A percentile compares a stretch with the other conserved stretches of the same genome.
These are phyloP conservation scores for Eupeodes corollae DNA, from an alignment of 1,140 invertebrate genomes.

Conservation along the genomic window DNA sequence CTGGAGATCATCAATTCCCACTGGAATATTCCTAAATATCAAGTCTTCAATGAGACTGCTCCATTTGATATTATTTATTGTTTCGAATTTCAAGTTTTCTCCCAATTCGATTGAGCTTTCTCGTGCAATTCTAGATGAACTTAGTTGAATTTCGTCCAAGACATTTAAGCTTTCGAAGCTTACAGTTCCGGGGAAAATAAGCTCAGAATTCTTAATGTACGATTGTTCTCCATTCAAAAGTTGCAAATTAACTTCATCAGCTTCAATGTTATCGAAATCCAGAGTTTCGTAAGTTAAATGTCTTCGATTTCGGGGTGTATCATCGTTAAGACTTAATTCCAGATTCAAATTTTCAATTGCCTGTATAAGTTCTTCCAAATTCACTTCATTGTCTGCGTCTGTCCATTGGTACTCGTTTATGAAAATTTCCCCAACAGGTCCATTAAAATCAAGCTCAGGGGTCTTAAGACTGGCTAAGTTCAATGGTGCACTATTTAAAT, in stretches of 20 bases:
- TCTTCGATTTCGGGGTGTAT: background rate
- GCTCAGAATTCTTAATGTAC: constrained; percentile 19
- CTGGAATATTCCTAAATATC: constrained; percentile 30
- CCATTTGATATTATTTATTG: constrained; percentile 33
- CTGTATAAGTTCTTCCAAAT: constrained; percentile 16
- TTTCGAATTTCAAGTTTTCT: constrained; percentile 17
- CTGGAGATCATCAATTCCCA: constrained; percentile 28
- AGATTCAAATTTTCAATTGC: constrained; percentile 14
- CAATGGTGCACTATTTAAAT: background rate
- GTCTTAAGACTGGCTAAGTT: constrained; percentile 11
- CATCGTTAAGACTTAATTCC: constrained; percentile 1
- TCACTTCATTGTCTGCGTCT: constrained; percentile 9
- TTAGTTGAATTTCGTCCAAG: constrained; percentile 5
- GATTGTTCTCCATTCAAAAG: constrained; percentile 19
- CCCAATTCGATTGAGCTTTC: constrained; percentile 1
- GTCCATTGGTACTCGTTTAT: constrained; percentile 22
- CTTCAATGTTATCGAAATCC: constrained; percentile 18
- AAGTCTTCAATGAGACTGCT: constrained; percentile 30
- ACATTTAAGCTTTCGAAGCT: constrained; percentile 16
- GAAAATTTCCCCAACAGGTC: constrained; percentile 14
- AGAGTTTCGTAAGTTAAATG: constrained; percentile 11
- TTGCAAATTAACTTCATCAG: constrained; percentile 13
- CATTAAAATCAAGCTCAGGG: constrained; percentile 13
- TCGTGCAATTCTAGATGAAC: background rate
- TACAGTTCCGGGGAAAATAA: constrained; percentile 18